phyloP scores from a whole-genome alignment of 1,140 invertebrate species.

The Hyposmocoma kahamanoa region DNA sequence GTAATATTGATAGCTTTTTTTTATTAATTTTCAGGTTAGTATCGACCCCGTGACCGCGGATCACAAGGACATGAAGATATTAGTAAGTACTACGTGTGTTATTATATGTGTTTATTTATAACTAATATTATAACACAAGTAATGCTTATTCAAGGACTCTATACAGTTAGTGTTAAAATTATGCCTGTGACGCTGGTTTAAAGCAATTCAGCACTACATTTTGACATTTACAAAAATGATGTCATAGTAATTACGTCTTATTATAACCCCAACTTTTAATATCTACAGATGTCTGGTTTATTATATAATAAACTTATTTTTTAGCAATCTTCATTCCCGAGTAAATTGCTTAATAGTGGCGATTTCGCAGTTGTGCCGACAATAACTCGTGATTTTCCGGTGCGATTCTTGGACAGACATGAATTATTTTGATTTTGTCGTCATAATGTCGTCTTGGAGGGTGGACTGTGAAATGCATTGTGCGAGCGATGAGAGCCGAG shows the following conservation, averaged over 20 bases:
- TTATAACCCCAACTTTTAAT: no score
- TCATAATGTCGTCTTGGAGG: no score
- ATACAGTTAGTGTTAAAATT: no score
- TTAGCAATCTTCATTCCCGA: no score
- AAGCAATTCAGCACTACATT: no score
- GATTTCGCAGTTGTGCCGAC: not conserved
- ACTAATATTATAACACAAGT: conserved; percentile 2
- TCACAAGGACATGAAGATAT: conserved; percentile 71
- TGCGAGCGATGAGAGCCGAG: conserved; percentile 44
- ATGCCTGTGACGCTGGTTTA: no score
- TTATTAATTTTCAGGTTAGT: conserved; percentile 59
- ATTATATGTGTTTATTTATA: conserved; percentile 25
- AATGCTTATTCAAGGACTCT: no score
- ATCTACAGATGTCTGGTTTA: no score
- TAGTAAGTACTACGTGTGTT: conserved; percentile 59
- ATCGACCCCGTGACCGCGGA: conserved; percentile 66
- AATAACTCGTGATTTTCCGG: conserved; percentile 20
- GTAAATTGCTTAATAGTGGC: conserved; percentile 2
- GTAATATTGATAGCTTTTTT: not conserved
- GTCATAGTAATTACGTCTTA: no score
- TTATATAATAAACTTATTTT: no score
- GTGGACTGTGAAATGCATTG: conserved; percentile 52
- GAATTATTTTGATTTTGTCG: conserved; percentile 62
- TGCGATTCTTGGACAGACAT: conserved; percentile 46
- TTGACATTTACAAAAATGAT: no score